These are phyloP conservation scores for Gephyroberyx darwinii DNA, from an alignment of 2,797 vertebrate species.

Conservation along the genomic window DNA sequence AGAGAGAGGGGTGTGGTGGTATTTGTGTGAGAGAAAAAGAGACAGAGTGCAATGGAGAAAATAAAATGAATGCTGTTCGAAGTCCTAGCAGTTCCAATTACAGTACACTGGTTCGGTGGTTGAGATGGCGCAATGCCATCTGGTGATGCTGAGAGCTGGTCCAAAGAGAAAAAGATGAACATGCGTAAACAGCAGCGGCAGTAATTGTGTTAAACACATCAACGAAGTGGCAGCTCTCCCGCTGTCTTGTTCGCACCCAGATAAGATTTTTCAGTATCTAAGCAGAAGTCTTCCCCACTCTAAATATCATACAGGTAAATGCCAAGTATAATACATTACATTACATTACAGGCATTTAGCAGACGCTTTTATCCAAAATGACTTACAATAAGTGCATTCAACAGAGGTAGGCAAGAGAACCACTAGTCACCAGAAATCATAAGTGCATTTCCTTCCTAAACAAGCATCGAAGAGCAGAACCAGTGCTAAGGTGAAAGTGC, in stretches of 20 bases:
- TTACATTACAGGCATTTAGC: no score
- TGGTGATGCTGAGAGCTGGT: conserved; percentile 1
- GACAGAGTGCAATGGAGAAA: neutral
- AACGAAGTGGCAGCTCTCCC: neutral
- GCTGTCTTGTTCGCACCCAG: neutral
- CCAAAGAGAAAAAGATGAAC: neutral
- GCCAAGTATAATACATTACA: neutral
- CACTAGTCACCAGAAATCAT: no score
- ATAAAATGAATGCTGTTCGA: no score
- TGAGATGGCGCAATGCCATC: neutral
- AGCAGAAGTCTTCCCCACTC: no score
- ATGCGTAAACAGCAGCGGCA: neutral
- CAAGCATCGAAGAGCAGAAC: no score
- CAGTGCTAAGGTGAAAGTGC: no score
- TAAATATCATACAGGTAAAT: neutral
- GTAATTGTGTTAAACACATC: neutral
- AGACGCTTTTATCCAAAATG: no score
- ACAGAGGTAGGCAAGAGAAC: no score
- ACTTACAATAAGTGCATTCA: no score
- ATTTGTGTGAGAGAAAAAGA: neutral
- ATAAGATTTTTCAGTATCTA: neutral
- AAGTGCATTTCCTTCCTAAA: no score
- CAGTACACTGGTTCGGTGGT: neutral
- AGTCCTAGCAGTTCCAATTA: neutral
- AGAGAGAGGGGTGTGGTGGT: no score